These are phyloP conservation scores for Serranochromis macrocephalus DNA, from an alignment of 2,113 vertebrate genomes.

Conservation along the genomic window DNA sequence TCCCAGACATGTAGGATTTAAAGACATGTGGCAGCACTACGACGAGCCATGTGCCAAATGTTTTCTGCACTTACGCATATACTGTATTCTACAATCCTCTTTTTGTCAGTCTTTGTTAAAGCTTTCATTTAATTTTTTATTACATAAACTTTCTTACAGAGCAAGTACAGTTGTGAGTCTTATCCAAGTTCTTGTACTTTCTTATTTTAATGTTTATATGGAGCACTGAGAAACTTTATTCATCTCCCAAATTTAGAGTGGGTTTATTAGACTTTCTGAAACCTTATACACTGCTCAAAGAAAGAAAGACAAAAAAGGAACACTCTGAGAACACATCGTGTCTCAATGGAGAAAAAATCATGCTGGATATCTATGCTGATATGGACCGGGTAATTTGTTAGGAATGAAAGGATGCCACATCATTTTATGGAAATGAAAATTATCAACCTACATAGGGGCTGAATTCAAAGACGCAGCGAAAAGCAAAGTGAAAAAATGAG, in stretches of 20 bases:
- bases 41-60: not conserved
- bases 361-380: not conserved
- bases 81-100: not conserved
- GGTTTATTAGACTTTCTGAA: not conserved
- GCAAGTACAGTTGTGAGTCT: not conserved
- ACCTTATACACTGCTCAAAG: not conserved
- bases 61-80: not conserved
- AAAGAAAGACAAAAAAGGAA: not conserved
- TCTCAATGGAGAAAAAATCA: not conserved
- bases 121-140: not conserved
- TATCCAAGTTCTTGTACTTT: not conserved
- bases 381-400: not conserved
- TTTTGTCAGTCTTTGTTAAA: not conserved
- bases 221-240: not conserved
- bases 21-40: not conserved
- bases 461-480: not conserved
- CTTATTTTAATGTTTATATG: not conserved
- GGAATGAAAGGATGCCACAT: not conserved
- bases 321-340: not conserved
- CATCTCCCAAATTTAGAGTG: not conserved
- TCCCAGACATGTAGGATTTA: constrained; percentile 3
- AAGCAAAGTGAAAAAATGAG: not conserved
- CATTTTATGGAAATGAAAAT: not conserved
- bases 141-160: not conserved
- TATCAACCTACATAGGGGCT: not conserved